A percentile compares a stretch with the other conserved stretches of the same genome.
These are phyloP conservation scores for Sminthurides bifidus DNA, from an alignment of 1,140 invertebrate species.

Conservation along the genomic window DNA sequence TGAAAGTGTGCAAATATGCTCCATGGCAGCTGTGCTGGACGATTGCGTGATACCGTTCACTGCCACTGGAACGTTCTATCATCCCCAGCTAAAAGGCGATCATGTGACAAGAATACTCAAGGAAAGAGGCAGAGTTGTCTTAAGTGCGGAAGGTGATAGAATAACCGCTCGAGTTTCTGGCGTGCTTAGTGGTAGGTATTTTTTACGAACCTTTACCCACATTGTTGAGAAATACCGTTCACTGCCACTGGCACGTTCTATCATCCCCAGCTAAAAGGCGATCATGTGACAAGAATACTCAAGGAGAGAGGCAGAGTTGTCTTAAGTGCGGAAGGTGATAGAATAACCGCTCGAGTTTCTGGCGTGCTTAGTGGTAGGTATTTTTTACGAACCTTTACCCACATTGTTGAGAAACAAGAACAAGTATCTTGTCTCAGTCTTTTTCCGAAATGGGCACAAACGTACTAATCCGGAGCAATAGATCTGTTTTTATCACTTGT, in stretches of 20 bases:
- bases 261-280: not conserved
- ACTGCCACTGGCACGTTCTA: too few relatives aligned
- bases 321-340: not conserved
- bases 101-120: not conserved
- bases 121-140: not conserved
- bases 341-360: not conserved
- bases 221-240: too few relatives aligned
- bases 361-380: not conserved
- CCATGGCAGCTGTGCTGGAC: not conserved
- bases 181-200: not conserved
- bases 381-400: not conserved
- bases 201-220: too few relatives aligned
- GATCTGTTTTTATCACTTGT: not conserved
- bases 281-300: not conserved
- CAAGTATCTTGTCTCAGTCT: too few relatives aligned
- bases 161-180: not conserved
- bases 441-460: not conserved
- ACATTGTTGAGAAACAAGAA: not conserved
- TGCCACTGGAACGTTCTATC: not conserved
- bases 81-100: not conserved
- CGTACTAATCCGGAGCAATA: too few relatives aligned
- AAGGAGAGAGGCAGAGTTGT: not conserved
- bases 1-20: not conserved
- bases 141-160: not conserved
- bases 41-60: not conserved